Conservation (phyloP, 2,113 vertebrate genomes). For the Osmerus mordax region DNA sequence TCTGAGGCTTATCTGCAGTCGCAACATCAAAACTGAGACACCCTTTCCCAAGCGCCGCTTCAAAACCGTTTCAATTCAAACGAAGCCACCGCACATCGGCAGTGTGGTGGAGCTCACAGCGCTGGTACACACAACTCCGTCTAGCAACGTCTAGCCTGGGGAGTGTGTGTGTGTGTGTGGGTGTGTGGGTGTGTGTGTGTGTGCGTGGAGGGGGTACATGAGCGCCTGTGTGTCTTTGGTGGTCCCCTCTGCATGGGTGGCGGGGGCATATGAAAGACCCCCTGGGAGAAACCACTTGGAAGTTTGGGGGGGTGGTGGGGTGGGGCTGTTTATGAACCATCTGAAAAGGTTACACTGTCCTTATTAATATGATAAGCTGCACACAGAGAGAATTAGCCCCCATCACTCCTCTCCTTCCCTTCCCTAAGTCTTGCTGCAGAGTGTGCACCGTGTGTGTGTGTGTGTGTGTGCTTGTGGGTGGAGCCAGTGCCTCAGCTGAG, state of each 20-base stretch:
- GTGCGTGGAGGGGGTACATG: neutral
- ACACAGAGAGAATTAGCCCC: conserved; percentile 23
- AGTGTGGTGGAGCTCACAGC: no score
- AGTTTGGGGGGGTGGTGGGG: conserved; percentile 25
- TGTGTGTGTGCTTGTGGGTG: conserved; percentile 26
- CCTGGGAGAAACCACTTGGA: conserved; percentile 36
- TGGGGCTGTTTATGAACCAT: conserved; percentile 47
- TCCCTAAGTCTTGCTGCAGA: conserved; percentile 37
- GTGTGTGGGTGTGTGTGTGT: conserved; percentile 6
- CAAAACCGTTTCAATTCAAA: neutral
- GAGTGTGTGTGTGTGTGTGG: neutral
- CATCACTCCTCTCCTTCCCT: conserved; percentile 18
- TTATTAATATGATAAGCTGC: conserved; percentile 65
- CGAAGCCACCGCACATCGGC: no score
- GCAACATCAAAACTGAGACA: conserved; percentile 49
- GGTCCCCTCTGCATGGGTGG: conserved; percentile 17
- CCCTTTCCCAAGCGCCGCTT: conserved; percentile 5
- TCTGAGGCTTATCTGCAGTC: conserved; percentile 40
- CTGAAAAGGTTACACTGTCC: conserved; percentile 63
- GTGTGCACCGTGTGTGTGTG: conserved; percentile 9
- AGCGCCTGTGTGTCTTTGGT: conserved; percentile 4
- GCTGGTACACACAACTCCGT: no score
- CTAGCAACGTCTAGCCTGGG: neutral
- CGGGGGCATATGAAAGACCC: conserved; percentile 14
- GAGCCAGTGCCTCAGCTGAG: conserved; percentile 71